These are phyloP conservation scores for Onychomys arenicola DNA, from an alignment of 2,797 vertebrate species.

Conservation along the genomic window DNA sequence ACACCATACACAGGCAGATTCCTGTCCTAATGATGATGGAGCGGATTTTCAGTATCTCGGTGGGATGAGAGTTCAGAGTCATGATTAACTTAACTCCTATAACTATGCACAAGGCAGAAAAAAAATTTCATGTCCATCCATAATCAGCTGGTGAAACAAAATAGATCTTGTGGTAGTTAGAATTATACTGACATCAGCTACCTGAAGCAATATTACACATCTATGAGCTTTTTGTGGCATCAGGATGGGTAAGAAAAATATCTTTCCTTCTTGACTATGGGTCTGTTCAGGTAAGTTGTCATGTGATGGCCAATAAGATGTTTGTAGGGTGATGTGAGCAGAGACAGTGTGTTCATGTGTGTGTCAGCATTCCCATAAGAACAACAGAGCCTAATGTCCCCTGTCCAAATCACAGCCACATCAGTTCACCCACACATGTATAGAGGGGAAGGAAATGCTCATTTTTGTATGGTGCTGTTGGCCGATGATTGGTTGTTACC, in stretches of 20 bases:
- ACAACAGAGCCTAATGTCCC: background rate
- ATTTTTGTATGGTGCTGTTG: background rate
- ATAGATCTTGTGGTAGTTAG: background rate
- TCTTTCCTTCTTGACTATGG: background rate
- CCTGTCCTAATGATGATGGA: background rate
- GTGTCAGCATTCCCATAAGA: background rate
- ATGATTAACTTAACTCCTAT: constrained; percentile 33
- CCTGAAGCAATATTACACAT: background rate
- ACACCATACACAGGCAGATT: background rate
- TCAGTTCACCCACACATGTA: background rate
- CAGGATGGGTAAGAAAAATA: background rate
- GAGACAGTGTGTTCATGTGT: background rate
- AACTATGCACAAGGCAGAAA: constrained; percentile 25
- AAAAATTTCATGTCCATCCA: background rate
- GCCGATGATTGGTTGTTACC: background rate
- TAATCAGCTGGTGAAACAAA: constrained; percentile 24
- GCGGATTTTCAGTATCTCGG: background rate
- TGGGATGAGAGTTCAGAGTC: background rate
- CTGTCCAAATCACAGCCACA: background rate
- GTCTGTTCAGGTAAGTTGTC: background rate
- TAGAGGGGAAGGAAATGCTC: background rate
- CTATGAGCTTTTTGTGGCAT: background rate
- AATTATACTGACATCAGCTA: background rate
- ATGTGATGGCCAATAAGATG: background rate
- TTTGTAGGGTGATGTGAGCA: background rate